A percentile compares a stretch with the other conserved stretches of the same genome.
Evolutionary conservation across 2,113 vertebrate species (phyloP).

Genomic region (Larimichthys polyactis): DNA sequence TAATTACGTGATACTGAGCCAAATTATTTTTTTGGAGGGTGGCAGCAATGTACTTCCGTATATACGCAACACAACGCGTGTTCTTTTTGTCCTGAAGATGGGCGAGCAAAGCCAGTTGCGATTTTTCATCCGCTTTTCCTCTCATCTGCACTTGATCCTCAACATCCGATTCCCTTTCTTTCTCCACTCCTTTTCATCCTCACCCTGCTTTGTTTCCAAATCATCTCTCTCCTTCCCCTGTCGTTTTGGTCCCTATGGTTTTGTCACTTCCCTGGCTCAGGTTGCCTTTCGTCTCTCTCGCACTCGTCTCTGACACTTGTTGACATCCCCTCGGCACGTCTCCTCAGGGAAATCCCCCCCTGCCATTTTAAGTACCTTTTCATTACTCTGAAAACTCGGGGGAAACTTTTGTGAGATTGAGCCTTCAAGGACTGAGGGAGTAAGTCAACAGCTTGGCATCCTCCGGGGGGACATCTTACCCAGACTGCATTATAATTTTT

Average conservation of each 20-base stretch:
- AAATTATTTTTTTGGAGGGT: no score
- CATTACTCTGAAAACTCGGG: conserved; percentile 53
- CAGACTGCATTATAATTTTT: not conserved
- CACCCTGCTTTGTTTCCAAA: conserved; percentile 7
- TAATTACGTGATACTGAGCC: no score
- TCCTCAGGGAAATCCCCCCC: conserved; percentile 48
- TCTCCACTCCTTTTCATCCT: not conserved
- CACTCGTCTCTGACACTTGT: conserved; percentile 59
- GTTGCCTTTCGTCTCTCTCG: conserved; percentile 27
- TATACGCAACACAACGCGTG: not conserved
- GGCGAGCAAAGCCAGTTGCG: not conserved
- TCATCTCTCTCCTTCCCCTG: not conserved
- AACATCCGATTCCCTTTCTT: not conserved
- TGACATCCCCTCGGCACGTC: conserved; percentile 39
- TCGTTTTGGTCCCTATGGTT: not conserved
- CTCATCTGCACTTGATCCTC: conserved; percentile 3
- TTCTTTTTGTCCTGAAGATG: not conserved
- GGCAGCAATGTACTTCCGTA: no score
- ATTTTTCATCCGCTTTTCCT: not conserved
- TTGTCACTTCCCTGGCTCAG: not conserved
- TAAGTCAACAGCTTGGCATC: conserved; percentile 11
- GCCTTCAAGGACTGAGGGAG: conserved; percentile 20
- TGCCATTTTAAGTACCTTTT: conserved; percentile 41
- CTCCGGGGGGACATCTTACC: not conserved
- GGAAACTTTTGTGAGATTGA: conserved; percentile 41